These are phyloP conservation scores for Ephestia elutella DNA, from an alignment of 1,140 invertebrate species.

Conservation along the genomic window DNA sequence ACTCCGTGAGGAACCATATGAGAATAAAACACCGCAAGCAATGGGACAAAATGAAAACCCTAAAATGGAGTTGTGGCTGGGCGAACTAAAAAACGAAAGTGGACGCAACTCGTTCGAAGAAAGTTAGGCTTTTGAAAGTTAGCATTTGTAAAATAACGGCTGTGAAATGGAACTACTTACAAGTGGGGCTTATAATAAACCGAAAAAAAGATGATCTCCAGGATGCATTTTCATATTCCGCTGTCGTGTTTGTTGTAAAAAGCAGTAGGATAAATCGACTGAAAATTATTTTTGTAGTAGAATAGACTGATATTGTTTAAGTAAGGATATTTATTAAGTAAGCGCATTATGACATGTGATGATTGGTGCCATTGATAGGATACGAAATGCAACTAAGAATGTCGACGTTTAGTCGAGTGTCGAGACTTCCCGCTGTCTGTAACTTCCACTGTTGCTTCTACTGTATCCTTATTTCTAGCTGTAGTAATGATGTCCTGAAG, in stretches of 20 bases:
- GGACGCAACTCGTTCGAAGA: slow-evolving; percentile 10
- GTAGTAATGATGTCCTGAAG: slow-evolving; percentile 3
- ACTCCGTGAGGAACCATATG: slow-evolving; percentile 89
- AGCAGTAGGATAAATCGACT: slow-evolving; percentile 67
- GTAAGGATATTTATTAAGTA: slow-evolving; percentile 50
- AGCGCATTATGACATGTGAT: slow-evolving; percentile 72
- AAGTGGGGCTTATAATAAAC: slow-evolving; percentile 33
- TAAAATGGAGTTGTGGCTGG: slow-evolving; percentile 82
- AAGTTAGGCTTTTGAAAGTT: slow-evolving; percentile 14
- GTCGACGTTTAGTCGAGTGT: slow-evolving; percentile 40
- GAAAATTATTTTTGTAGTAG: slow-evolving; percentile 74
- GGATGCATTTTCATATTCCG: slow-evolving; percentile 61
- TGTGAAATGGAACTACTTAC: slow-evolving; percentile 57
- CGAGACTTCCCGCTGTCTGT: slow-evolving; percentile 47
- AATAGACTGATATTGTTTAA: slow-evolving; percentile 72
- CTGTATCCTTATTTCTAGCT: slow-evolving; percentile 8
- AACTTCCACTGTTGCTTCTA: slow-evolving; percentile 69
- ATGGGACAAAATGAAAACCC: slow-evolving; percentile 87
- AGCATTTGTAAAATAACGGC: slow-evolving; percentile 37
- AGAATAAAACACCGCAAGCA: slow-evolving; percentile 84
- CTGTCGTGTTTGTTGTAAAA: slow-evolving; percentile 57
- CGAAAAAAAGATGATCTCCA: slow-evolving; percentile 53
- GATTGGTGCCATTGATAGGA: slow-evolving; percentile 72
- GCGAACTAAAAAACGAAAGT: slow-evolving; percentile 26
- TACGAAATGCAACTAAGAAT: slow-evolving; percentile 57